Base-by-base conservation (phyloP, 1,140 invertebrate genomes). In the Caenorhabditis latens region DNA sequence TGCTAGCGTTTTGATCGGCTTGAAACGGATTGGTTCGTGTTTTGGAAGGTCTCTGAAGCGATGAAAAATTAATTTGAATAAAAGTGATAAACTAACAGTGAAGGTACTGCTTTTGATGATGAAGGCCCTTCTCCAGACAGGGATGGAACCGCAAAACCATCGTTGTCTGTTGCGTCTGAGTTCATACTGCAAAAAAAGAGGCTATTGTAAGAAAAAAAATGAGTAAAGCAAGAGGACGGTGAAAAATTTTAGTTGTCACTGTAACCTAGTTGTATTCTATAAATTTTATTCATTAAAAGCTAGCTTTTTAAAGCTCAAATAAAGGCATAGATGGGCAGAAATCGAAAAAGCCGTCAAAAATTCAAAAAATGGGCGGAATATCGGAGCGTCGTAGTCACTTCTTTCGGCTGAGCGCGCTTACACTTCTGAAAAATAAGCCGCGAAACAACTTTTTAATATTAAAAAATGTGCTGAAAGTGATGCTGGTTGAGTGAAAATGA, bases 31-130 rank as follows among this genome's bases (percentile, higher is more conserved):
- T 13, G 71, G 53, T 8, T 79, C 71, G 46, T 79, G 46, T 79
- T 79, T 79, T 8, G 71, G 71, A 5, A 79, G 46, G 13, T 79
- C 71, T 79, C 71, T 63, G 61, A 11, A 63, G n/a, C 32, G n/a
- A 21, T n/a, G 6, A 32, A 63, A 5, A 8, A 5, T 63, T 63
- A 32, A 32, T 21, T 21, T 11, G 19, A 19, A 21, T 8, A 32
- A 8, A 13, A 9, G 14, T 9, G 1, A 21, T 40, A 32, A 32
- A 32, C 21, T 63, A 32, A 63, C 61, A 63, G 13, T 21, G 24
- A 19, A 32, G 61, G 21, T 9, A 21, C 61, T 13, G 61, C 21
- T 21, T 32, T 63, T 63, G 61, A 32, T 8, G 61, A 63, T 0
- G 61, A 63, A 5, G 61, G 61, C 2, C 61, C 61, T 21, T 63